Evolutionary conservation across 30 jellyfish, hydroid and myxozoan species (phyloP).

Genomic region (Pseudorhiza aurosa): DNA sequence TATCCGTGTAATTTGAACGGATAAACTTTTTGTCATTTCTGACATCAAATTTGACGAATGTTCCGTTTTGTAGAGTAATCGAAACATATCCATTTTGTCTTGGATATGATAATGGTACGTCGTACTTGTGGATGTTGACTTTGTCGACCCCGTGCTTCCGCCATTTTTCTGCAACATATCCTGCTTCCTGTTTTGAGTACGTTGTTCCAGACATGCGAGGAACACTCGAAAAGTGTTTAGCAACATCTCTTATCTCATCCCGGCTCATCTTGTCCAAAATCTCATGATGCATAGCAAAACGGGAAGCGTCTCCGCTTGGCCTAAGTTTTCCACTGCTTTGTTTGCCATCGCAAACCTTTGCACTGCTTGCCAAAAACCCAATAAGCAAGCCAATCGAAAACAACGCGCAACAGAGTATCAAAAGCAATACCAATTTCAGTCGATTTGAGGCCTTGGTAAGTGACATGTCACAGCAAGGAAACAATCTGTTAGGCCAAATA

Average conservation of each 20-base stretch:
- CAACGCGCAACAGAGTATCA: not conserved
- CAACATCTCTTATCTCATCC: not conserved
- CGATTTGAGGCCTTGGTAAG: too few species aligned
- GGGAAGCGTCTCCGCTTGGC: not conserved
- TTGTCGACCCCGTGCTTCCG: slow-evolving; percentile 22
- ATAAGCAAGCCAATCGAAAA: not conserved
- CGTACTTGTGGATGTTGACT: slow-evolving; percentile 30
- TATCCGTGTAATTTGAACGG: not conserved
- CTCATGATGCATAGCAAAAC: not conserved
- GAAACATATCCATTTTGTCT: not conserved
- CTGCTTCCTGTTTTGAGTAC: slow-evolving; percentile 30
- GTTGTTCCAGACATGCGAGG: slow-evolving; percentile 63
- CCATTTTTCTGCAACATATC: slow-evolving; percentile 13
- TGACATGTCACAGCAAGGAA: too few species aligned
- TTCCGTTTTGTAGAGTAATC: not conserved
- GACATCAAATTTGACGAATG: not conserved
- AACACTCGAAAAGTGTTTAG: slow-evolving; percentile 1
- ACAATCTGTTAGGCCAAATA: too few species aligned
- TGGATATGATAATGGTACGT: slow-evolving; percentile 51
- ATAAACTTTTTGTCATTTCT: not conserved
- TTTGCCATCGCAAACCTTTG: not conserved
- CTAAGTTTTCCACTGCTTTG: not conserved
- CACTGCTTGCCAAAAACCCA: not conserved
- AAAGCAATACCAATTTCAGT: not conserved
- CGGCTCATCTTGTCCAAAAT: not conserved